These are phyloP conservation scores for Trachelus iudaicus DNA, from an alignment of 2,888 invertebrate genomes.

Conservation along the genomic window DNA sequence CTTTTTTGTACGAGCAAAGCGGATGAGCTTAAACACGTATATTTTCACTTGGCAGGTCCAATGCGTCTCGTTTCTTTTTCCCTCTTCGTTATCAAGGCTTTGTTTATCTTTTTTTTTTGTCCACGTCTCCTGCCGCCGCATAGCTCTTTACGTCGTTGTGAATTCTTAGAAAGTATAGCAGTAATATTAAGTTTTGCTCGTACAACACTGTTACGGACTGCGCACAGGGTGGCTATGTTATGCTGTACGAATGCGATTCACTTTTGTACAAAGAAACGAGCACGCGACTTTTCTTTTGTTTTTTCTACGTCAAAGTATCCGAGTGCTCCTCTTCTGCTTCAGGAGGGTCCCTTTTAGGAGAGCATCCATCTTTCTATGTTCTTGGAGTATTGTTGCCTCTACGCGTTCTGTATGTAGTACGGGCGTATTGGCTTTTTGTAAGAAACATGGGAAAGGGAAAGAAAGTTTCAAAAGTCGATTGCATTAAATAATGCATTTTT, in stretches of 20 bases:
- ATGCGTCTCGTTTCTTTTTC: neutral
- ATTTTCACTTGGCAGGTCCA: neutral
- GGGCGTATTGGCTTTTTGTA: neutral
- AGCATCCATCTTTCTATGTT: neutral
- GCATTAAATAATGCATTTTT: neutral
- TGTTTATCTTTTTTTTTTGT: neutral
- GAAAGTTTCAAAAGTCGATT: neutral
- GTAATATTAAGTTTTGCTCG: constrained; percentile 25
- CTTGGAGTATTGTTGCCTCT: too few relatives aligned
- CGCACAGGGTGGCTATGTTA: constrained; percentile 21
- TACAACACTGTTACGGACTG: constrained; percentile 27
- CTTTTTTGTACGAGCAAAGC: neutral
- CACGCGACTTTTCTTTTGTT: neutral
- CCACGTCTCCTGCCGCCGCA: too few relatives aligned
- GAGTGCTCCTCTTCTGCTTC: neutral
- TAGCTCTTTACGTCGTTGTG: neutral
- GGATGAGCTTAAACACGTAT: neutral
- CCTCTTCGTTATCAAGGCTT: neutral
- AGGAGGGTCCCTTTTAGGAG: neutral
- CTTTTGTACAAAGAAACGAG: neutral
- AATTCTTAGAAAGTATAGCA: neutral
- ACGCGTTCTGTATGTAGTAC: neutral
- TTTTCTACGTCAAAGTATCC: neutral
- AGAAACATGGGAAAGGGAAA: neutral
- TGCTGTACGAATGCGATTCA: constrained; percentile 13